A percentile compares a stretch with the other conserved stretches of the same genome.
Evolutionary conservation across 2,888 invertebrate genomes (phyloP).

Genomic region (Plagodis dolabraria): DNA sequence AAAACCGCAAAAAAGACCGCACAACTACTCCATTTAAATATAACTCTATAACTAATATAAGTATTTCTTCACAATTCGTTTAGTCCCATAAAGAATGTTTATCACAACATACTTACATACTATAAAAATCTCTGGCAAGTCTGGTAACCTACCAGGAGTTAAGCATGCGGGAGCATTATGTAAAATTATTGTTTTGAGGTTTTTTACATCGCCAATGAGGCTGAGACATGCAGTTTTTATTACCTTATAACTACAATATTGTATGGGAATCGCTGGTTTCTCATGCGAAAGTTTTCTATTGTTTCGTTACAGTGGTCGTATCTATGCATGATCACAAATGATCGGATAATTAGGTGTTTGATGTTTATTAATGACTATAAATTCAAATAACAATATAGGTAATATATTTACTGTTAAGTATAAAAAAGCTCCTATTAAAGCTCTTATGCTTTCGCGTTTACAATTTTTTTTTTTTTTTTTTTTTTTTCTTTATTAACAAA

Average conservation of each 20-base stretch:
- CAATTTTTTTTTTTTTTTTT: too few species aligned
- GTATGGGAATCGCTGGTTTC: slow-evolving; percentile 76
- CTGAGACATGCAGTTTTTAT: slow-evolving; percentile 66
- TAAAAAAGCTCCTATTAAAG: too few species aligned
- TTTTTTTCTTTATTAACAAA: too few species aligned
- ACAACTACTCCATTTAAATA: too few species aligned
- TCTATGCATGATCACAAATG: slow-evolving; percentile 44
- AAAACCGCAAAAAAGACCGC: too few species aligned
- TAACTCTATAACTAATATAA: not conserved
- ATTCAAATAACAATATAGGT: too few species aligned
- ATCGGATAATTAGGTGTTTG: slow-evolving; percentile 33
- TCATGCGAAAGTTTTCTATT: slow-evolving; percentile 76
- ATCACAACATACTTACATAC: slow-evolving; percentile 1
- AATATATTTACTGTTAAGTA: too few species aligned
- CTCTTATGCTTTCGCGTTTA: too few species aligned
- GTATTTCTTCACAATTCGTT: not conserved
- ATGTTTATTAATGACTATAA: too few species aligned
- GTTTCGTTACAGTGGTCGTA: slow-evolving; percentile 45
- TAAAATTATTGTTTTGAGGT: slow-evolving; percentile 71
- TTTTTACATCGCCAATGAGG: slow-evolving; percentile 62
- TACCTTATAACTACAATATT: slow-evolving; percentile 60
- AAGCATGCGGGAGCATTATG: slow-evolving; percentile 71
- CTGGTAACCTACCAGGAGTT: slow-evolving; percentile 11
- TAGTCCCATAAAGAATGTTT: not conserved
- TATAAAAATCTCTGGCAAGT: slow-evolving; percentile 11